Conservation (phyloP, 1,140 invertebrate species). For the Eciton burchellii region DNA sequence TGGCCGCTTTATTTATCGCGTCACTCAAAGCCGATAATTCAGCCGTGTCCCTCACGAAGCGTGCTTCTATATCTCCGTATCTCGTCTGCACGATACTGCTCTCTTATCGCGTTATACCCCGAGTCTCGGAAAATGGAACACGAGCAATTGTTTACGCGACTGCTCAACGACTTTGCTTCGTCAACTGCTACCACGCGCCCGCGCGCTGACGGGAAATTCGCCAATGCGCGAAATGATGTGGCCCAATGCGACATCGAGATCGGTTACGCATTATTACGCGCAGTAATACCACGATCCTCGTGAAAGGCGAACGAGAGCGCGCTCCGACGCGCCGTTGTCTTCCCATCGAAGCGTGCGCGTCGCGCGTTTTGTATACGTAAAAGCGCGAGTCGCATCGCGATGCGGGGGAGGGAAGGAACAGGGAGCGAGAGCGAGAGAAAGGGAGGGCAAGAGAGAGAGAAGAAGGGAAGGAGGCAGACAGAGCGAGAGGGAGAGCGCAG, state of each 20-base stretch:
- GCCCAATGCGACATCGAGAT: neutral
- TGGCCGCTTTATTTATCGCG: neutral
- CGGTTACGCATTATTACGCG: neutral
- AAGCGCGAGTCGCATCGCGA: slow-evolving; percentile 53
- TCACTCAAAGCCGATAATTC: neutral
- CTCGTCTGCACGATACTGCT: no score
- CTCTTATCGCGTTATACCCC: no score
- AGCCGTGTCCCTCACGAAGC: neutral
- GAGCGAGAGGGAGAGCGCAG: slow-evolving; percentile 56
- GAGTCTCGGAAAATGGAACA: no score
- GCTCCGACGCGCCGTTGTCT: slow-evolving; percentile 63
- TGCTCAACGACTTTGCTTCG: no score
- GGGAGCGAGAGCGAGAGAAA: neutral
- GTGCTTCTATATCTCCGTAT: no score
- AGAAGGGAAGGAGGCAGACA: neutral
- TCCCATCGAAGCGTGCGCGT: slow-evolving; percentile 60
- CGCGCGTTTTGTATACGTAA: slow-evolving; percentile 66
- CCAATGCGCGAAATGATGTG: neutral
- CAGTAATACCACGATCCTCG: slow-evolving; percentile 4
- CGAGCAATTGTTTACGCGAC: no score
- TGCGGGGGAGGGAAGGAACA: slow-evolving; percentile 20
- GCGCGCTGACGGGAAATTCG: neutral
- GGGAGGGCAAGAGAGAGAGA: slow-evolving; percentile 3
- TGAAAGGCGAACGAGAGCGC: slow-evolving; percentile 39
- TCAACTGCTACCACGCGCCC: neutral